phyloP scores from a whole-genome alignment of 1,140 invertebrate genomes.

The Acromyrmex charruanus region DNA sequence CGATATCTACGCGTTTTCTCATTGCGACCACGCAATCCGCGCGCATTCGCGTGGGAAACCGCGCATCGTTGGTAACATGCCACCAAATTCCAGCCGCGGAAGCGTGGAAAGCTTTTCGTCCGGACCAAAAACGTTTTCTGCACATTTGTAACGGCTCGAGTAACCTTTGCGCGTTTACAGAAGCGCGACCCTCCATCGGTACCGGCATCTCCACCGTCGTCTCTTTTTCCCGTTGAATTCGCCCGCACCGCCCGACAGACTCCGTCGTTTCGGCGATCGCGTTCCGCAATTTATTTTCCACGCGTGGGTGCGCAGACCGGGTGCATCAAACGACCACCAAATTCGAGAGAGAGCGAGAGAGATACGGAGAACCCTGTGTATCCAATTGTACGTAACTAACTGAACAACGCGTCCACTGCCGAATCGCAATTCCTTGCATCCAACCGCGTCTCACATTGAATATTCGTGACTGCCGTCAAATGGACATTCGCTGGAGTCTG shows the following conservation, averaged over 20 bases:
- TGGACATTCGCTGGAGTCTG: slow-evolving; percentile 67
- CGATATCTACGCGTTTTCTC: slow-evolving; percentile 20
- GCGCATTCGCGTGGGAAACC: slow-evolving; percentile 18
- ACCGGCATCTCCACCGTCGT: slow-evolving; percentile 42
- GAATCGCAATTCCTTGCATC: slow-evolving; percentile 61
- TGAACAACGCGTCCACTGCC: slow-evolving; percentile 35
- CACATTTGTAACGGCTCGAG: slow-evolving; percentile 77
- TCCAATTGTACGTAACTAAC: slow-evolving; percentile 29
- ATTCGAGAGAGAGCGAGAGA: slow-evolving; percentile 37
- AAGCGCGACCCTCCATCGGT: slow-evolving; percentile 27
- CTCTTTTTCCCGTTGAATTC: slow-evolving; percentile 56
- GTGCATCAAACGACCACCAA: slow-evolving; percentile 54
- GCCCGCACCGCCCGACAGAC: slow-evolving; percentile 11
- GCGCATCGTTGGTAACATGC: slow-evolving; percentile 56
- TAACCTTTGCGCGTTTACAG: slow-evolving; percentile 69
- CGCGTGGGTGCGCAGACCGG: slow-evolving; percentile 53
- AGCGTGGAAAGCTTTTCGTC: slow-evolving; percentile 66
- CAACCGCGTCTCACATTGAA: slow-evolving; percentile 64
- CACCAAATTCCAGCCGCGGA: slow-evolving; percentile 66
- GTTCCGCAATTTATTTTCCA: slow-evolving; percentile 69
- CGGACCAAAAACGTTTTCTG: slow-evolving; percentile 74
- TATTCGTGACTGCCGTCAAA: slow-evolving; percentile 66
- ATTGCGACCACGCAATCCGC: slow-evolving; percentile 8
- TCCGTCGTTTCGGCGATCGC: slow-evolving; percentile 64
- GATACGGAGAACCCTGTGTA: background rate